phyloP scores from a whole-genome alignment of 30 jellyfish, hydroid and myxozoan genomes.

The Haliclystus octoradiatus region DNA sequence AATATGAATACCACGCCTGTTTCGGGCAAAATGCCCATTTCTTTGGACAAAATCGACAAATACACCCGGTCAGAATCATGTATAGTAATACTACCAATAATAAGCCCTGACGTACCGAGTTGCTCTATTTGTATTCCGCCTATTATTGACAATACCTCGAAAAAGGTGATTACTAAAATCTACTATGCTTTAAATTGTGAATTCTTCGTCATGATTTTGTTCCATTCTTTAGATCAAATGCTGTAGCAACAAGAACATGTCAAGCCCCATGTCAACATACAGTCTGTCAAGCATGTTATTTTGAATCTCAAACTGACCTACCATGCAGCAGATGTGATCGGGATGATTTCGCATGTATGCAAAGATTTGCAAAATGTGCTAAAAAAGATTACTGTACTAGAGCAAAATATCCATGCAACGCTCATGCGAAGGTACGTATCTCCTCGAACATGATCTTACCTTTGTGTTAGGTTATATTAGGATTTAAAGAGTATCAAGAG shows the following conservation, averaged over 20 bases:
- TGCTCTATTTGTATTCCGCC: too few species aligned
- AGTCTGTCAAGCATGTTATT: conserved; percentile 85
- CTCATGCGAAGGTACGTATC: conserved; percentile 67
- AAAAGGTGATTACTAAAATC: too few species aligned
- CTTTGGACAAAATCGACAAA: too few species aligned
- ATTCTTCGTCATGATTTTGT: too few species aligned
- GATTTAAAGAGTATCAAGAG: too few species aligned
- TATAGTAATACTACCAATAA: too few species aligned
- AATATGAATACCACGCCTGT: too few species aligned
- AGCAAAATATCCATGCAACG: conserved; percentile 75
- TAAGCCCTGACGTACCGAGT: too few species aligned
- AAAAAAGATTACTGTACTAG: conserved; percentile 70
- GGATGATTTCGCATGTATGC: conserved; percentile 67
- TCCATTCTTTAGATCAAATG: conserved; percentile 54
- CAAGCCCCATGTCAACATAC: conserved; percentile 92
- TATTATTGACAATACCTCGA: too few species aligned
- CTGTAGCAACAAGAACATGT: conserved; percentile 49
- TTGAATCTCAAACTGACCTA: conserved; percentile 61
- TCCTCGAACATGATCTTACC: neutral
- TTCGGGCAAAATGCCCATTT: too few species aligned
- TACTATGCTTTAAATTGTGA: too few species aligned
- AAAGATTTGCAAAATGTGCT: conserved; percentile 63
- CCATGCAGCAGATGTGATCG: conserved; percentile 68
- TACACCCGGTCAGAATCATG: too few species aligned
- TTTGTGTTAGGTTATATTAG: neutral